A percentile compares a stretch with the other conserved stretches of the same genome.
Evolutionary conservation across 2,113 vertebrate genomes (phyloP).

Genomic region (Morone chrysops): DNA sequence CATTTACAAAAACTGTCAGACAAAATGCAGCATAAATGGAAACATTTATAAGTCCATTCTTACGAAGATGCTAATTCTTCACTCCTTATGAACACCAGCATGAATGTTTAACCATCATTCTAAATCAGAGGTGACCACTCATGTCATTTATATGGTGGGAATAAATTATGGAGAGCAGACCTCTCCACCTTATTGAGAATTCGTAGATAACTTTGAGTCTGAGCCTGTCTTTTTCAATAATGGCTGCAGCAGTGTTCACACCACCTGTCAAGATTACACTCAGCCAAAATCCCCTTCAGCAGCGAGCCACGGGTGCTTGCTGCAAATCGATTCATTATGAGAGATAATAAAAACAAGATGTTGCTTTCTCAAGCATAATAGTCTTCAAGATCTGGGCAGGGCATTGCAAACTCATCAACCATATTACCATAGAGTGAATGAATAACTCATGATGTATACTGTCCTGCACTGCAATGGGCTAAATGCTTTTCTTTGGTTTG

Average conservation of each 20-base stretch:
- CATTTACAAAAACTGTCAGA: constrained; percentile 46
- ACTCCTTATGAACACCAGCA: background rate
- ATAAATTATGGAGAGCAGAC: constrained; percentile 39
- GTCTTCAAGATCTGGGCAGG: constrained; percentile 55
- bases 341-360: constrained; percentile 75
- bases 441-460: constrained; percentile 49
- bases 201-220: constrained; percentile 19
- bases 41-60: constrained; percentile 32
- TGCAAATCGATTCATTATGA: constrained; percentile 73
- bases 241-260: constrained; percentile 20
- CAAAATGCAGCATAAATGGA: constrained; percentile 32
- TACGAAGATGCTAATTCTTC: background rate
- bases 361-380: constrained; percentile 66
- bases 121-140: constrained; percentile 12
- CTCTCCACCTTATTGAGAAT: constrained; percentile 39
- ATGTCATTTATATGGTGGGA: constrained; percentile 24
- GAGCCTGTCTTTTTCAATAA: constrained; percentile 53
- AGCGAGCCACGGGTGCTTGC: constrained; percentile 36
- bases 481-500: constrained; percentile 67
- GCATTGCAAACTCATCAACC: constrained; percentile 61
- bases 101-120: constrained; percentile 21
- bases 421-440: constrained; percentile 61
- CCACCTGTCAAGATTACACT: constrained; percentile 64
- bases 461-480: constrained; percentile 47
- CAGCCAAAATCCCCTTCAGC: constrained; percentile 56